These are phyloP conservation scores for Archivesica marissinica DNA, from an alignment of 1,140 invertebrate species.

Conservation along the genomic window DNA sequence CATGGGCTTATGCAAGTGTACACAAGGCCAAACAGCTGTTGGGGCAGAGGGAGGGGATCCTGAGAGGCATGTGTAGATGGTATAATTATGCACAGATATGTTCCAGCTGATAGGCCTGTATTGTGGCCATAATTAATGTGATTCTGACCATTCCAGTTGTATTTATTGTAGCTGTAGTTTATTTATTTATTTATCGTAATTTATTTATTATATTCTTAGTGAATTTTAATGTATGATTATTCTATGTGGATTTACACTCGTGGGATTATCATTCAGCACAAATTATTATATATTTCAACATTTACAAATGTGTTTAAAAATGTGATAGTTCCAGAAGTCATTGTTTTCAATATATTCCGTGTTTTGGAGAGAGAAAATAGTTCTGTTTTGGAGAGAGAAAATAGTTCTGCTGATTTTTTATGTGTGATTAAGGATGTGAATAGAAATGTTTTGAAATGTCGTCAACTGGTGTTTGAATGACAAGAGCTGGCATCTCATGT, in stretches of 20 bases:
- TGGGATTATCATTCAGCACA: too few relatives aligned
- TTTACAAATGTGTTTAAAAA: too few relatives aligned
- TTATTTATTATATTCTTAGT: neutral
- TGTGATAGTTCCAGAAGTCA: too few relatives aligned
- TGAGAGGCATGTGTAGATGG: neutral
- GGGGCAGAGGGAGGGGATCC: neutral
- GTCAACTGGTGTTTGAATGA: neutral
- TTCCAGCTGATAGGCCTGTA: neutral
- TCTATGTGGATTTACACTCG: neutral
- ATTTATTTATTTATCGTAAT: neutral
- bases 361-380: too few relatives aligned
- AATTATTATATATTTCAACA: too few relatives aligned
- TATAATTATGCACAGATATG: neutral
- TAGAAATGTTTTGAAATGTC: neutral
- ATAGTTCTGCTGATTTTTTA: too few relatives aligned
- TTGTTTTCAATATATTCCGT: too few relatives aligned
- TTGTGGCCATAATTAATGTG: neutral
- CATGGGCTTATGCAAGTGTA: neutral
- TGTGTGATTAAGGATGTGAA: too few relatives aligned
- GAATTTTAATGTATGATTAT: neutral
- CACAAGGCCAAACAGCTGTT: constrained; percentile 13
- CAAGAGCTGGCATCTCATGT: too few relatives aligned
- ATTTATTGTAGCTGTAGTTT: neutral
- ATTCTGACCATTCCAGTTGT: neutral
- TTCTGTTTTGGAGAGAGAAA: too few relatives aligned